phyloP scores from a whole-genome alignment of 2,888 invertebrate species.

The Mycalesis mineus region DNA sequence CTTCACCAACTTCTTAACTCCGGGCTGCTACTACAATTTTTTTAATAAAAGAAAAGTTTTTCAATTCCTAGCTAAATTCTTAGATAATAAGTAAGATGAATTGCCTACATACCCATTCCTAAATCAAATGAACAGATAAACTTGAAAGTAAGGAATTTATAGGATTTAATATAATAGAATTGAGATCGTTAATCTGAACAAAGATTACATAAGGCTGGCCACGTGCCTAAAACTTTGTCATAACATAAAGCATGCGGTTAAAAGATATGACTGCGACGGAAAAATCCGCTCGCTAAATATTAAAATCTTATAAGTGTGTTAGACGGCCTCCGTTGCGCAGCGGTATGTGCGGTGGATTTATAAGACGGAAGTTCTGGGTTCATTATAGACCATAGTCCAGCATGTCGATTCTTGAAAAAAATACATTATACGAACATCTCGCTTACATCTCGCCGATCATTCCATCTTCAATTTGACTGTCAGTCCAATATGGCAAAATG shows the following conservation, averaged over 20 bases:
- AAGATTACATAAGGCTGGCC: conserved; percentile 27
- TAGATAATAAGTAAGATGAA: background rate
- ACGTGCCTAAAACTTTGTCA: conserved; percentile 27
- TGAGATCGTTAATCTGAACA: conserved; percentile 28
- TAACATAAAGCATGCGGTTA: conserved; percentile 23
- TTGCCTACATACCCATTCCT: conserved; percentile 6
- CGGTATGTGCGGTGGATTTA: too few species aligned
- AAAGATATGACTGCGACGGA: conserved; percentile 11
- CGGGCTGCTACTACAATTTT: too few species aligned
- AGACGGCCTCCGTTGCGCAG: too few species aligned
- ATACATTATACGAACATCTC: too few species aligned
- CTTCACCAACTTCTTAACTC: too few species aligned
- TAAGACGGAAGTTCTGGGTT: too few species aligned
- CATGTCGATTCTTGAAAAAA: too few species aligned
- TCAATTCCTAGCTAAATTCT: background rate
- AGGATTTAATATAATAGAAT: conserved; percentile 27
- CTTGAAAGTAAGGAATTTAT: conserved; percentile 22
- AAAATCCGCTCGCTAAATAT: background rate
- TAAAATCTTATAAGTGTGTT: background rate
- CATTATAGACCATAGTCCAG: too few species aligned
- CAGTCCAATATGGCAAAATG: too few species aligned
- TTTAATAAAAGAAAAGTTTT: background rate
- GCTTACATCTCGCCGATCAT: too few species aligned
- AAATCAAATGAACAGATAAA: conserved; percentile 21
- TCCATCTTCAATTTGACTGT: too few species aligned